Evolutionary conservation across 2,797 vertebrate species (phyloP), one percentile per base, ranked within the genome.

Genomic region (Philypnodon macrostomus): DNA sequence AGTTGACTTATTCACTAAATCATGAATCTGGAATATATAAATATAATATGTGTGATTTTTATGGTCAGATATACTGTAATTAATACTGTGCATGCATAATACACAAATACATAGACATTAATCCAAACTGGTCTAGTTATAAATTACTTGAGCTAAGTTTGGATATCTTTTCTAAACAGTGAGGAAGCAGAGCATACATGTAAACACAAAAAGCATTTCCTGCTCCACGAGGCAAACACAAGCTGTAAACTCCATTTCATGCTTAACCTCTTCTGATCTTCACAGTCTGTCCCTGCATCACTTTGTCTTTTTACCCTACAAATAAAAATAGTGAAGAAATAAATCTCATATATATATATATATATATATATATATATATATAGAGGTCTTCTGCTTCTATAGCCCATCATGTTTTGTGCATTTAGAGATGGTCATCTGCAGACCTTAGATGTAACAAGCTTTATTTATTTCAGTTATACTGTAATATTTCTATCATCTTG

Each of bases 171-270:
- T 26, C 45, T 41, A 60, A 65, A 54, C 53, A 70, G 68, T 76
- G 74, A 55, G 15, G 63, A 44, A 35, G 31, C 17, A 30, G 16
- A 27, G 47, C 75, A 61, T 71, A 51, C 74, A 75, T 58, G 80
- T 75, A 84, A 81, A 82, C 70, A 80, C 41, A 81, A 78, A 79
- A 67, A 31, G 45, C 62, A 79, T 75, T 81, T 75, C 53, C 75
- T 74, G 78, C 75, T 74, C 58, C 33, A 64, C 18, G 11, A 74
- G 69, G 54, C 53, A 72, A 65, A 69, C 72, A 52, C 68, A 66
- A 78, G 73, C 69, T 79, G 70, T 47, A 30, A 80, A 83, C 78
- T 73, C 63, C 61, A 78, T 85, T 81, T 83, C 79, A 78, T 68
- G 59, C 75, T 57, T 73, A 68, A 69, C 64, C 63, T 70, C 70